Base-by-base conservation (phyloP, 2,888 invertebrate genomes). In the Temnothorax unifasciatus region DNA sequence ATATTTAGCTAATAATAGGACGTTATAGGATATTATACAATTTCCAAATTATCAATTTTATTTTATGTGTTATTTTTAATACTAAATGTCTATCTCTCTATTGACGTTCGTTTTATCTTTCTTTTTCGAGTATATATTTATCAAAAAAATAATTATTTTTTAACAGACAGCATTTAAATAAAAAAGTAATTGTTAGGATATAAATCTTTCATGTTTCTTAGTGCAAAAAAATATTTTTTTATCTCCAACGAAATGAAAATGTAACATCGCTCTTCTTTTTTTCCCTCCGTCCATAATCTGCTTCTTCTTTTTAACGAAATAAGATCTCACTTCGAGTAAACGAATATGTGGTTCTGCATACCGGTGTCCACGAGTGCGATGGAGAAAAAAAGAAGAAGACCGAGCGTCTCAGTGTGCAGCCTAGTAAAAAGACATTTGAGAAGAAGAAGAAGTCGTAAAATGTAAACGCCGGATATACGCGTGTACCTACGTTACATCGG, bases 381-480 rank as follows among this genome's bases (percentile, higher is more conserved):
- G 5, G 15, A 64, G 25, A 66, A 52, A 29, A 25, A 61, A 38
- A 21, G 6, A 52, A 38, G 15, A 47, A 64, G 59, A 69, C 52
- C 29, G 71, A 57, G 50, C 47, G 34, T 75, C 29, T 74, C 50
- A 38, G 29, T 34, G 71, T 25, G 69, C 38, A 54, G 29, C 61
- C 15, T 41, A 18, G 50, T 79, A 84, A 85, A 79, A 88, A 84
- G 83, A 84, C 77, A 85, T 82, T 77, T 82, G 88, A 87, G 84
- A 75, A 88, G 86, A 87, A 86, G 82, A 82, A 87, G 89, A 86
- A 86, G 85, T 90, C 92, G 88, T 92, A 91, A 92, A 92, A 90
- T 86, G 89, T 90, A 91, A 92, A 91, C 88, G 91, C 90, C 90
- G 92, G 91, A 91, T 91, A 90, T 90, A 89, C 85, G 87, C 88